Base-by-base conservation (phyloP, 37 sponge, comb jelly and placozoan species). In the Cladorhizidae sp. region DNA sequence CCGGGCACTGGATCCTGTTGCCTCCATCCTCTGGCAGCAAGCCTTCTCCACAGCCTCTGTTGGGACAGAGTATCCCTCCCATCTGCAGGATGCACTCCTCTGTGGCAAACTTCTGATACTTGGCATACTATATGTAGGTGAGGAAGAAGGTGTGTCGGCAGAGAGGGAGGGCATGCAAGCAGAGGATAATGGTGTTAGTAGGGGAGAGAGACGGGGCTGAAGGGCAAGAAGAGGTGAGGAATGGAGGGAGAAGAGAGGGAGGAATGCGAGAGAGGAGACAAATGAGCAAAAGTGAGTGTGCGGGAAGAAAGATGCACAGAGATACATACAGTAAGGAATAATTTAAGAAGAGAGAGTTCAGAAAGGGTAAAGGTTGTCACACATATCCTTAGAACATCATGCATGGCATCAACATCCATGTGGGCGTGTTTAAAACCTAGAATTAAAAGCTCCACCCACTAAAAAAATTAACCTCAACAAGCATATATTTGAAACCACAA, bases 41-140 rank as follows among this genome's bases (percentile, higher is more conserved):
- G 8, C 94, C 94, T 54, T 72, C 73, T 2, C 93, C 93, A 92
- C 96, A 95, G 8, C 52, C 71, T 20, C 56, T 23, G 14, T 64
- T 21, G 23, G 96, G 96, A 57, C 96, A 95, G 41, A 93, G 69
- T 40, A 93, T 78, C 41, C 97, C 98, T 1, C 98, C 98, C 86
- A 88, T 90, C 82, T 92, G 67, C 43, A 94, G 81, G 36, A 94
- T 54, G 50, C 57, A 90, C 74, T 90, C 92, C 75, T 94, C 95
- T 22, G 95, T 87, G 7, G 86, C 95, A 67, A 97, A 90, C 49
- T 84, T 41, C 61, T 97, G 87, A 64, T 94, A 97, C 3, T 87
- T 73, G 12, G 86, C 78, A 74, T 95, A 95, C 96, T 95, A 58
- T 0, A 79, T 37, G 18, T 37, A 29, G 36, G n/a, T n/a, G n/a